Base-by-base conservation (phyloP, 1,140 invertebrate genomes). In the Eumaeus atala region DNA sequence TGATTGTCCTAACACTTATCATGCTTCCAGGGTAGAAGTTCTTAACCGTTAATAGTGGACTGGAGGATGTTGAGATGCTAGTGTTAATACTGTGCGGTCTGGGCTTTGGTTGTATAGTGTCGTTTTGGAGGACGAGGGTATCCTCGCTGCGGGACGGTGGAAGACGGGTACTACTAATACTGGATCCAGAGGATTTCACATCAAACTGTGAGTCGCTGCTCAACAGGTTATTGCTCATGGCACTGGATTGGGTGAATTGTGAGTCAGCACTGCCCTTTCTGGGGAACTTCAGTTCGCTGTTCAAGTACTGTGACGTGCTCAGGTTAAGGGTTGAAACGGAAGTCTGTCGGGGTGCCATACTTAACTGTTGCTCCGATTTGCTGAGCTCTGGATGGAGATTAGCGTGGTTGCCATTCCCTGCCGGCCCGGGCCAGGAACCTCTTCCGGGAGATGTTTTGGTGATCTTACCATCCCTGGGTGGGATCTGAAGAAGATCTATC, bases 361-460 rank as follows among this genome's bases (percentile, higher is more conserved):
- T 91, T 4, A 95, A 70, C 58, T 95, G 93, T 73, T 95, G 94
- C 64, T 96, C 94, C 18, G 94, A 95, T 69, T 95, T 95, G 47
- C 94, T 95, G 61, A 95, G 92, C 69, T 95, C 94, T 0, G 91
- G 89, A 18, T 90, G 91, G n/a, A 93, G 72, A 51, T 80, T 82
- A 0, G 76, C 60, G 54, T 82, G 80, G 1, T 88, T 87, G 2
- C 87, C 88, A 98, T 93, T 87, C 0, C 91, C 89, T n/a, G 92
- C 93, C 0, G 94, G 94, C 0, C 94, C 94, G 0, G 94, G 94
- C 94, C 94, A 95, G 34, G 93, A 94, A 3, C 94, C 94, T 36
- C 94, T 87, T 0, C 93, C 92, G 0, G 92, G 92, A 51, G 91
- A 93, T 1, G 92, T 92, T 78, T 95, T 95, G 0, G 91, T 91